Evolutionary conservation across 2,888 invertebrate genomes (phyloP).

Genomic region (Agrochola lychnidis): DNA sequence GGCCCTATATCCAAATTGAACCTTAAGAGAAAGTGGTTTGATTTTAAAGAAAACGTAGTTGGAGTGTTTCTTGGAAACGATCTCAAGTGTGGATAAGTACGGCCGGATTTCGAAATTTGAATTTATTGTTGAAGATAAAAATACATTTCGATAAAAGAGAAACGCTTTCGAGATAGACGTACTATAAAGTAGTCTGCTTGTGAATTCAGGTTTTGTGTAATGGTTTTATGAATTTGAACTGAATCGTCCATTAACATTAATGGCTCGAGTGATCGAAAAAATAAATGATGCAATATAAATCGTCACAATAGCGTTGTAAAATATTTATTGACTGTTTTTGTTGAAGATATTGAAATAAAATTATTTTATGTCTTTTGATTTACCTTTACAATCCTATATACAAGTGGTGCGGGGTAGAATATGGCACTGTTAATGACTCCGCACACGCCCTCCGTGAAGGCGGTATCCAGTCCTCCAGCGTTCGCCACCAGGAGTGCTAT

Average conservation of each 20-base stretch:
- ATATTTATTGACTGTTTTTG: constrained; percentile 33
- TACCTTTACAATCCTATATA: constrained; percentile 89
- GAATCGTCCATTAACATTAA: constrained; percentile 38
- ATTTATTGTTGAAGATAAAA: constrained; percentile 56
- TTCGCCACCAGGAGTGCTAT: constrained; percentile 98
- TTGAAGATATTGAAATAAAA: constrained; percentile 13
- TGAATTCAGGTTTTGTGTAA: constrained; percentile 37
- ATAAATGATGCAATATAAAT: constrained; percentile 35
- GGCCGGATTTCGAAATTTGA: constrained; percentile 56
- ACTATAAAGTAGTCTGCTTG: constrained; percentile 27
- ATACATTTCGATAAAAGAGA: constrained; percentile 48
- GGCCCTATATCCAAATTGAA: constrained; percentile 53
- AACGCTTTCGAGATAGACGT: constrained; percentile 46
- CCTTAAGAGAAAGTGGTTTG: constrained; percentile 57
- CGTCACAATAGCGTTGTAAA: constrained; percentile 33
- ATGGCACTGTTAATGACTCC: constrained; percentile 97
- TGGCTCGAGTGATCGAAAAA: constrained; percentile 29
- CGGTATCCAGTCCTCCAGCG: constrained; percentile 98
- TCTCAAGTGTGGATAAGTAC: constrained; percentile 55
- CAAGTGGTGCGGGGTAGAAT: constrained; percentile 93
- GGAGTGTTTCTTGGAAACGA: constrained; percentile 55
- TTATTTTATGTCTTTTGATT: constrained; percentile 18
- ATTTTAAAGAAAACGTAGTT: constrained; percentile 61
- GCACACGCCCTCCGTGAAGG: constrained; percentile 97
- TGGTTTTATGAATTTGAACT: constrained; percentile 40